Evolutionary conservation across 2,797 vertebrate species (phyloP).

Genomic region (Lepidocolaptes lacrymiger): DNA sequence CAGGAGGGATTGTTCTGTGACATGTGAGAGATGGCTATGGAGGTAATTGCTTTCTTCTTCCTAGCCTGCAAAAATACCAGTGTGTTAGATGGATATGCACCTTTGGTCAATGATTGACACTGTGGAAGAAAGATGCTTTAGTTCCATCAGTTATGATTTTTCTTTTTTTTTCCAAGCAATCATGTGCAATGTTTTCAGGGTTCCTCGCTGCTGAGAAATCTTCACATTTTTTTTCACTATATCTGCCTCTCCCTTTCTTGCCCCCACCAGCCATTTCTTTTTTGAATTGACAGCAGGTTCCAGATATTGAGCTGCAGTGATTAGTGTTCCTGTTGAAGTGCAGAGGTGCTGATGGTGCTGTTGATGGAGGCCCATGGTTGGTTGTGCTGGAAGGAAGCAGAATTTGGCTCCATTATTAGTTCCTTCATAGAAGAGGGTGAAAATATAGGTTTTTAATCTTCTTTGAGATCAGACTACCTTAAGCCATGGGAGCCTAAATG

Average conservation of each 20-base stretch:
- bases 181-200: not conserved
- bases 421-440: not conserved
- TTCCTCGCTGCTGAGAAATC: not conserved
- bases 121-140: not conserved
- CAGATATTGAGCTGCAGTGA: not conserved
- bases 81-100: not conserved
- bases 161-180: not conserved
- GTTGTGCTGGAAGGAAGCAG: not conserved
- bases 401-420: not conserved
- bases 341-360: not conserved
- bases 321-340: not conserved
- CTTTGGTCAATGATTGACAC: not conserved
- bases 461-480: not conserved
- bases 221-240: not conserved
- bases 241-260: not conserved
- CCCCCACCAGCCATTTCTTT: not conserved
- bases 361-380: accelerated
- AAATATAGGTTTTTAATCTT: not conserved
- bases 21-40: not conserved
- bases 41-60: not conserved
- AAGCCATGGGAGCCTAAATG: not conserved
- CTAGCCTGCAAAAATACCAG: not conserved
- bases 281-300: not conserved
- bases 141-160: not conserved
- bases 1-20: accelerated